Evolutionary conservation across 1,140 invertebrate genomes (phyloP), one percentile per base, ranked within the genome.

Genomic region (Bathynomus jamesi): DNA sequence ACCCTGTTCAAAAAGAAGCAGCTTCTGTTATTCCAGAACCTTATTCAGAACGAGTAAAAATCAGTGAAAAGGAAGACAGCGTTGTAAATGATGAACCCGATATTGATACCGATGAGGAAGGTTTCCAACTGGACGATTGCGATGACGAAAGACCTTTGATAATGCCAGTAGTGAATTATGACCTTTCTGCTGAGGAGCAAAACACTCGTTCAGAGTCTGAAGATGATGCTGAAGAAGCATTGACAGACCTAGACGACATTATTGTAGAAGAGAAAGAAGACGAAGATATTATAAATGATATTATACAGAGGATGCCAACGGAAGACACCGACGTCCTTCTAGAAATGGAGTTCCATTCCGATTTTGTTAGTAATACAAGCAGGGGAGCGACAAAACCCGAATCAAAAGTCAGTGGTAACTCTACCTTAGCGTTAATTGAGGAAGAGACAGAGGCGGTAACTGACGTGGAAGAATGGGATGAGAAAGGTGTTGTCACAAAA

Each of bases 241-340:
- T 75, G 10, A 86, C 86, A 24, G 86, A 87, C 80, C 80, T 82
- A 27, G 86, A 86, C 78, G 85, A 86, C 73, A 77, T 87, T 69
- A 81, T 83, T 29, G 69, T 85, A 0, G 84, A 82, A 76, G 85
- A 86, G 71, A 78, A 74, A 71, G 82, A 81, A 8, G 11, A 66
- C 21, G 67, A 32, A 63, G 13, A 17, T 68, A 75, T 71, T 25
- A 46, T 31, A 17, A 67, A 40, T 30, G 53, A 63, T 24, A 17
- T 17, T 10, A 8, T 28, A 13, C 1, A 28, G 13, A 63, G 27
- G 13, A 11, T 25, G 2, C 61, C 61, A 10, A 24, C n/a, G 11
- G 61, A 63, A 25, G 61, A 63, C 27, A 11, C 61, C 11, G 24
- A 24, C 24, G 8, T 28, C 27, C 24, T 63, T 17, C 13, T 28